Evolutionary conservation across 2,797 vertebrate genomes (phyloP).

Genomic region (Lophura swinhoii): DNA sequence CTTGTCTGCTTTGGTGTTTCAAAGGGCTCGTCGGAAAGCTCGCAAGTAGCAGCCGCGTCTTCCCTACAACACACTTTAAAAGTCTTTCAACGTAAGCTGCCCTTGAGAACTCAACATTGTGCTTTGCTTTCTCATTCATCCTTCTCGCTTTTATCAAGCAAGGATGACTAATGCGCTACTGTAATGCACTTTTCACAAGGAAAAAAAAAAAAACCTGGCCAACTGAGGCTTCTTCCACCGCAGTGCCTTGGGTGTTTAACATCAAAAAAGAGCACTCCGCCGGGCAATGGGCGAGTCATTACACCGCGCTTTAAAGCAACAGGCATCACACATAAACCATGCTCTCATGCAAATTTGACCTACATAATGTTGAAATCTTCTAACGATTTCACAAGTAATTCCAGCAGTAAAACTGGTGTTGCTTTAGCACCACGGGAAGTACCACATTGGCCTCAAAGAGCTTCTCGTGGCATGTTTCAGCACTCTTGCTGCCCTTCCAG

Average conservation of each 20-base stretch:
- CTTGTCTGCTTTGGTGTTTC: not conserved
- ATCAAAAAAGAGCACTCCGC: constrained; percentile 52
- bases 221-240: constrained; percentile 29
- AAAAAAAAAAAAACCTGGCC: constrained; percentile 12
- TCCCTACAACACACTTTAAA: not conserved
- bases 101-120: constrained; percentile 26
- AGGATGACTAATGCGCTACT: constrained; percentile 56
- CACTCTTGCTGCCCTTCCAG: not conserved
- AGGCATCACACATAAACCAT: constrained; percentile 42
- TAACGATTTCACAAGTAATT: constrained; percentile 4
- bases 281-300: constrained; percentile 59
- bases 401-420: not conserved
- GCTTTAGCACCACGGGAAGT: not conserved
- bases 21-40: not conserved
- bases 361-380: not conserved
- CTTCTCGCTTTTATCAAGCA: constrained; percentile 46
- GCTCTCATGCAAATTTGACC: constrained; percentile 55
- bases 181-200: constrained; percentile 48
- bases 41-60: not conserved
- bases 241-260: constrained; percentile 47
- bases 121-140: constrained; percentile 30
- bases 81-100: constrained; percentile 12
- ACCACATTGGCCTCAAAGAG: not conserved
- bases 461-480: not conserved
- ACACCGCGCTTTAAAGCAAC: constrained; percentile 55